Conservation (phyloP, 2,888 invertebrate species). For the Liposcelis brunnea region DNA sequence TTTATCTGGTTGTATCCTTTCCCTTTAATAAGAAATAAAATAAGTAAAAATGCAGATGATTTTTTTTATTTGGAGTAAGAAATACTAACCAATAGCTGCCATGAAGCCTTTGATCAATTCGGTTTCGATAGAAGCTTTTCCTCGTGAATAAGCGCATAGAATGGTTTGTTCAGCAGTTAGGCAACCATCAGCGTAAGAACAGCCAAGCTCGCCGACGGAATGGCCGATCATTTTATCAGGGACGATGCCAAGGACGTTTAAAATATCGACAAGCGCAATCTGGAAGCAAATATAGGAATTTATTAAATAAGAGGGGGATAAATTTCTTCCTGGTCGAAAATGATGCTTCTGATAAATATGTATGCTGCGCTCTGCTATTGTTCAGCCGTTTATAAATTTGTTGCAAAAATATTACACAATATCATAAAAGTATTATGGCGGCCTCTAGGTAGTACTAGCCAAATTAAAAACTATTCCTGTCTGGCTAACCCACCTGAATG, state of each 20-base stretch:
- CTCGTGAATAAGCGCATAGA: slow-evolving; percentile 39
- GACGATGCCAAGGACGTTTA: slow-evolving; percentile 38
- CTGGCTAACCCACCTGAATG: slow-evolving; percentile 40
- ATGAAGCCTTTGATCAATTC: slow-evolving; percentile 28
- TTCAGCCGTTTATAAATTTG: too few species aligned
- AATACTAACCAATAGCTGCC: slow-evolving; percentile 32
- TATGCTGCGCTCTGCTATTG: too few species aligned
- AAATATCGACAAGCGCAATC: slow-evolving; percentile 45
- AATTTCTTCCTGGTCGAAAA: too few species aligned
- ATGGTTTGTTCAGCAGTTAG: slow-evolving; percentile 41
- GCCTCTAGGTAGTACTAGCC: too few species aligned
- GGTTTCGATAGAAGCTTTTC: slow-evolving; percentile 28
- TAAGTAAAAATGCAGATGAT: neutral
- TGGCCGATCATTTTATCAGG: slow-evolving; percentile 62
- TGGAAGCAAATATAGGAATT: slow-evolving; percentile 22
- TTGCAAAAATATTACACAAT: too few species aligned
- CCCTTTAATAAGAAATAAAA: neutral
- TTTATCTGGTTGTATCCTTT: slow-evolving; percentile 18
- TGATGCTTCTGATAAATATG: too few species aligned
- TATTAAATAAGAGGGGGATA: too few species aligned
- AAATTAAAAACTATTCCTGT: too few species aligned
- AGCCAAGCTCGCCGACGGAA: slow-evolving; percentile 44
- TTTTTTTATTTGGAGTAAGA: neutral
- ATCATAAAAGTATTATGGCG: too few species aligned
- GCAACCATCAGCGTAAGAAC: slow-evolving; percentile 45